Base-by-base conservation (phyloP, 92 coral and sea anemone species). In the Phenganax stokvisi region DNA sequence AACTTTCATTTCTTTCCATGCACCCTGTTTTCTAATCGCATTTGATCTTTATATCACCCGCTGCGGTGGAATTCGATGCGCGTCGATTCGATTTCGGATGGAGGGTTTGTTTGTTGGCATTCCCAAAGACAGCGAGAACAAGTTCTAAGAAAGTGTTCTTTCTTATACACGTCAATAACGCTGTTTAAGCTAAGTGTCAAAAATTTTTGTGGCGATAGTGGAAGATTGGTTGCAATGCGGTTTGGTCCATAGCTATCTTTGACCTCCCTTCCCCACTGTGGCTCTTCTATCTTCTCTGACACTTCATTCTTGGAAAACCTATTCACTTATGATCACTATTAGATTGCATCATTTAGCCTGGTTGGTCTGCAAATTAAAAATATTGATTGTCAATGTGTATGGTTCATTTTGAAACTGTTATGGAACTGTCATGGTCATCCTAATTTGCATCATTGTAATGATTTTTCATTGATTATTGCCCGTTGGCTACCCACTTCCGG, bases 11-110 rank as follows among this genome's bases (percentile, higher is more conserved):
- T 37, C 47, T 37, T 37, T 37, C 47, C 47, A 1, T 72, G 12
- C 54, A 28, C 25, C 15, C 17, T 44, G 76, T 51, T 17, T 10
- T 51, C 16, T 31, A 3, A 8, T 30, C 52, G 6, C 12, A 12
- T 30, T 69, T 30, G 11, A 15, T 69, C n/a, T 7, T 13, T 16
- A 17, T 51, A 25, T 3, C 61, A 73, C 61, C 28, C 25, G 60
- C 3, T 57, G 80, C 60, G 51, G 8, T 17, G 44, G 52, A 29
- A 75, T 54, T 58, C 20, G 51, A 15, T 16, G 15, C 54, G 73
- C 73, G 73, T 68, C 37, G 60, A 6, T 75, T 75, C 66, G 80
- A 28, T 75, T 56, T 75, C 17, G 29, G 17, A 53, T 31, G 47
- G 77, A 73, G 9, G 60, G 52, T 5, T 73, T 15, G 13, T 55